These are phyloP conservation scores for Andrena trimmerana DNA, from an alignment of 2,888 invertebrate genomes.

Conservation along the genomic window DNA sequence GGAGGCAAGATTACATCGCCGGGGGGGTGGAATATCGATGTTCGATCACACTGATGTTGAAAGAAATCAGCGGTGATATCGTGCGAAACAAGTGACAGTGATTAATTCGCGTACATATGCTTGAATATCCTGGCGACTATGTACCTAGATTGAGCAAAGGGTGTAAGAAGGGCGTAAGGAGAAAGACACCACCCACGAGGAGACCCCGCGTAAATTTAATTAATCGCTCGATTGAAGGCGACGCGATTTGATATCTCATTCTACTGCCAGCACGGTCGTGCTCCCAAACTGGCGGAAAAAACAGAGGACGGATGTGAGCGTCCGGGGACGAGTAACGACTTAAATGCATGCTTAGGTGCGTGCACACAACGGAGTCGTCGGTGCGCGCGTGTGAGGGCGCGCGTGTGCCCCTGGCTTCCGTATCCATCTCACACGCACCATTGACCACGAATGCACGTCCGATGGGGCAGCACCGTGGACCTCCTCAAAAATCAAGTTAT, in stretches of 20 bases:
- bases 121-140: no score
- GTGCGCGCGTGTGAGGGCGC: constrained; percentile 22
- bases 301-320: neutral
- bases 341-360: constrained; percentile 49
- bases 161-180: no score
- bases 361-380: constrained; percentile 22
- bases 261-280: neutral
- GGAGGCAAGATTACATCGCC: neutral
- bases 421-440: constrained; percentile 86
- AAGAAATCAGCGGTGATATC: no score
- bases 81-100: no score
- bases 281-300: constrained; percentile 26
- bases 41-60: no score
- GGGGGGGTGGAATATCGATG: no score
- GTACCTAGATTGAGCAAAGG: no score
- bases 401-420: constrained; percentile 79
- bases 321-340: constrained; percentile 35
- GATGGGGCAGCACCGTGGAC: constrained; percentile 73
- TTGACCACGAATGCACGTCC: constrained; percentile 84
- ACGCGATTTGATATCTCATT: neutral
- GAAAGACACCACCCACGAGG: no score
- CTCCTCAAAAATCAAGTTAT: constrained; percentile 84
- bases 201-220: no score
- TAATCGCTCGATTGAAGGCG: neutral
- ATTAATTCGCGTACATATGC: no score